Base-by-base conservation (phyloP, 2,113 vertebrate species). In the Microtus oregoni region DNA sequence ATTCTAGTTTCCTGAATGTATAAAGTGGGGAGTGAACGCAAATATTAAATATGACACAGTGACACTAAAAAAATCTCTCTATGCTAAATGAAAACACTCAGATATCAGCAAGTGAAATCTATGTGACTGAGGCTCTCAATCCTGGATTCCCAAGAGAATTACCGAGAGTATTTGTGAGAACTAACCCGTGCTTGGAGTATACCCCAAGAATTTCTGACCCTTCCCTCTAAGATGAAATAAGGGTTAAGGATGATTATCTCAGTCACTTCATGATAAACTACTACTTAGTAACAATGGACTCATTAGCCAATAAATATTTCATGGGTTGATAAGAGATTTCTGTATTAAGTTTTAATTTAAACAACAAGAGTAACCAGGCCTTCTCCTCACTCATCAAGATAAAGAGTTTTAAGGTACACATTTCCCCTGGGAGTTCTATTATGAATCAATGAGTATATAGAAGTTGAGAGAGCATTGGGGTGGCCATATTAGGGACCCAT, bases 341-440 rank as follows among this genome's bases (percentile, higher is more conserved):
- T 22, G 86, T 50, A 78, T 96, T 76, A 91, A 81, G 92, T 65
- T 44, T 78, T 90, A 47, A 87, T 87, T 28, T 73, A 50, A 72
- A 82, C 12, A 92, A 86, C 14, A 65, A 81, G 22, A 30, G 65
- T 28, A 81, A 89, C 24, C 10, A n/a, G 5, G 7, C 20, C 32
- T 32, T 70, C 4, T 58, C 22, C 38, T 70, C 7, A n/a, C 35
- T 67, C 47, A 8, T 85, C 30, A 30, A 85, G 44, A 75, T 38
- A 63, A 89, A 79, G 52, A 28, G 1, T 30, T 86, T 61, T 86
- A 88, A 88, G 76, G 50, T 65, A 86, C 14, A 82, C 30, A 58
- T 67, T 88, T 77, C 47, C 92, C 67, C 6, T 65, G 22, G 19
- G 67, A 28, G 81, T 58, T 67, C 14, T 78, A 50, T 35, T 32